Percentiles rank a stretch among this genome's conserved stretches.
Conservation (phyloP, 2,113 vertebrate species). For the Edolisoma coerulescens region DNA sequence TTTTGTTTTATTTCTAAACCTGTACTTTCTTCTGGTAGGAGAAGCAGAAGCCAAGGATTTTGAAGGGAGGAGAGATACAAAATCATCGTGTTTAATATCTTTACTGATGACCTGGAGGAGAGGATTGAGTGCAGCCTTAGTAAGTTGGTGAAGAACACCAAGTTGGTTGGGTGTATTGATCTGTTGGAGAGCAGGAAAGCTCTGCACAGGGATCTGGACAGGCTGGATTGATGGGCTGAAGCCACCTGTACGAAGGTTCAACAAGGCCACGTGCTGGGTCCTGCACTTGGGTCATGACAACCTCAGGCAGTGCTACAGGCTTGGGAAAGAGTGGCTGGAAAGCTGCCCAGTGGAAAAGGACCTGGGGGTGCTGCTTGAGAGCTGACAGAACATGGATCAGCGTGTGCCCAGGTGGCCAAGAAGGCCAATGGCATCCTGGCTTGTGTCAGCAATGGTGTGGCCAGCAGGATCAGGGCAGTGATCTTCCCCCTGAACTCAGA, state of each 20-base stretch:
- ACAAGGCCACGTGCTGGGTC: not conserved
- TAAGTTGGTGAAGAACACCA: not conserved
- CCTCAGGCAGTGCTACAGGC: not conserved
- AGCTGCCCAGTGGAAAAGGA: not conserved
- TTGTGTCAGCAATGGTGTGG: not conserved
- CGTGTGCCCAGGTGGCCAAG: not conserved
- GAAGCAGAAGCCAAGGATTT: not conserved
- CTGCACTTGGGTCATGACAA: not conserved
- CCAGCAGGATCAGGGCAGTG: not conserved
- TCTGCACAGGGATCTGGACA: not conserved
- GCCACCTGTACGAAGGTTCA: not conserved
- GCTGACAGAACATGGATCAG: not conserved
- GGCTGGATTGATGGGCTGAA: not conserved
- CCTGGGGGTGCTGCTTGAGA: not conserved
- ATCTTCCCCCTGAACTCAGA: not conserved
- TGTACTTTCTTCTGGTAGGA: not conserved
- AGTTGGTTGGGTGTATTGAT: not conserved
- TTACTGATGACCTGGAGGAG: not conserved
- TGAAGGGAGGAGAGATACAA: not conserved
- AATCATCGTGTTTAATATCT: not conserved
- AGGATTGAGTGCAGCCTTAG: not conserved
- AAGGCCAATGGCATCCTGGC: not conserved
- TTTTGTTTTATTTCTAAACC: not conserved
- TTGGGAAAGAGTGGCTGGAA: not conserved
- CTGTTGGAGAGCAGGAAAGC: not conserved